Percentiles rank a stretch among this genome's conserved stretches.
Evolutionary conservation across 2,888 invertebrate species (phyloP).

Genomic region (Agrochola circellaris): DNA sequence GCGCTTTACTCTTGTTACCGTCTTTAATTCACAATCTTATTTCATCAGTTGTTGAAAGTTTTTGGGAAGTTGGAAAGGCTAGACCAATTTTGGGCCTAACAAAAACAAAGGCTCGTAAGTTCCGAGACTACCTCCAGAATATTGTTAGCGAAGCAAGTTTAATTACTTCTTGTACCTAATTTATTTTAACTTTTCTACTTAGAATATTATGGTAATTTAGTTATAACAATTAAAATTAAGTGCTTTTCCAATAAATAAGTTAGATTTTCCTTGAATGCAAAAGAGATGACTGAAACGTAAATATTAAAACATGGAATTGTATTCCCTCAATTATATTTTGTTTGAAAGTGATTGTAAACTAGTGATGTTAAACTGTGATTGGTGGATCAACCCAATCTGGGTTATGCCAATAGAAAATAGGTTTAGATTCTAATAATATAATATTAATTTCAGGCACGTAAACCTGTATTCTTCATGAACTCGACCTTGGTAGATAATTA

Average conservation of each 20-base stretch:
- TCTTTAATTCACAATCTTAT: neutral
- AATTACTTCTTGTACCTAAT: slow-evolving; percentile 36
- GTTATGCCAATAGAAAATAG: neutral
- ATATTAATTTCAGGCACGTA: slow-evolving; percentile 61
- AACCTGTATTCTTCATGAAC: slow-evolving; percentile 65
- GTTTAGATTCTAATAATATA: neutral
- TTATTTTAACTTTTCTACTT: slow-evolving; percentile 13
- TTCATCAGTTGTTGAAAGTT: slow-evolving; percentile 16
- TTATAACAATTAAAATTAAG: neutral
- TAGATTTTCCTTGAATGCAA: neutral
- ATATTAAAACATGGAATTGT: neutral
- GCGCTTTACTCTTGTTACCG: no score
- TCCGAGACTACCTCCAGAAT: slow-evolving; percentile 24
- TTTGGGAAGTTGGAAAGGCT: neutral
- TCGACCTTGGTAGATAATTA: slow-evolving; percentile 62
- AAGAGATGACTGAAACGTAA: neutral
- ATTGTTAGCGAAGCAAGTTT: slow-evolving; percentile 49
- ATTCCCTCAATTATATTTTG: neutral
- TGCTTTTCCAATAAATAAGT: neutral
- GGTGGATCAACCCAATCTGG: neutral
- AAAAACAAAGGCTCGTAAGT: slow-evolving; percentile 38
- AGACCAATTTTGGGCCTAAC: slow-evolving; percentile 27
- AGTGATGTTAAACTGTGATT: neutral
- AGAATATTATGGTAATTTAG: neutral
- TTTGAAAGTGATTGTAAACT: neutral